A percentile compares a stretch with the other conserved stretches of the same genome.
These are phyloP conservation scores for Falco punctatus DNA, from an alignment of 2,113 vertebrate species.

Conservation along the genomic window DNA sequence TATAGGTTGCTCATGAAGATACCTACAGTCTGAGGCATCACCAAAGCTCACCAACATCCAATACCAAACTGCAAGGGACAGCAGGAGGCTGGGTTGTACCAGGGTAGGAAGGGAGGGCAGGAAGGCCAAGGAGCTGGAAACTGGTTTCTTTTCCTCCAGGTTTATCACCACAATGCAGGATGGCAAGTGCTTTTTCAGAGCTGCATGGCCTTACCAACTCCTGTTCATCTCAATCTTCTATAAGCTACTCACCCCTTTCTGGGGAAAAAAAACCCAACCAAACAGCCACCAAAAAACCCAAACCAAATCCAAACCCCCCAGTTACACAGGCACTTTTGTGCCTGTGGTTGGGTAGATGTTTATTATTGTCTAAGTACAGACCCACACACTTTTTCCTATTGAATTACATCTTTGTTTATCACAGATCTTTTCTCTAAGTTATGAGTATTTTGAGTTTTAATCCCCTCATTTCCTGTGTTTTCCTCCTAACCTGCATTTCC, in stretches of 20 bases:
- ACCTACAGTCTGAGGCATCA: not conserved
- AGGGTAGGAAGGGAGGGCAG: not conserved
- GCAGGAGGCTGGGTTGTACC: not conserved
- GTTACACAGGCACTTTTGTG: not conserved
- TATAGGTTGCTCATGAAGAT: not conserved
- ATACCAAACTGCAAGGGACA: not conserved
- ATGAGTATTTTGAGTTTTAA: not conserved
- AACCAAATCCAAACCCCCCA: not conserved
- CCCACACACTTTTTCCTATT: not conserved
- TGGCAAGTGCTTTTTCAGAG: not conserved
- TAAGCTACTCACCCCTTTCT: not conserved
- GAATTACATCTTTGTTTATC: not conserved
- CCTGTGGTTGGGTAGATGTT: not conserved
- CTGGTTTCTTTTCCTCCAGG: not conserved
- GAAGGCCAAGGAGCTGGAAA: not conserved
- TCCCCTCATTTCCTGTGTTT: not conserved
- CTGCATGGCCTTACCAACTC: not conserved
- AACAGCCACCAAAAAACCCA: not conserved
- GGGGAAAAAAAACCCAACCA: not conserved
- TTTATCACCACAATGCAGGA: not conserved
- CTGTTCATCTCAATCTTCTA: not conserved
- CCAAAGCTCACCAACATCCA: not conserved
- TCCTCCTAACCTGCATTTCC: not conserved
- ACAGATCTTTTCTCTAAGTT: not conserved
- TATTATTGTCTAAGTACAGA: not conserved